Evolutionary conservation across 2,113 vertebrate species (phyloP).

Genomic region (Chloropsis hardwickii): DNA sequence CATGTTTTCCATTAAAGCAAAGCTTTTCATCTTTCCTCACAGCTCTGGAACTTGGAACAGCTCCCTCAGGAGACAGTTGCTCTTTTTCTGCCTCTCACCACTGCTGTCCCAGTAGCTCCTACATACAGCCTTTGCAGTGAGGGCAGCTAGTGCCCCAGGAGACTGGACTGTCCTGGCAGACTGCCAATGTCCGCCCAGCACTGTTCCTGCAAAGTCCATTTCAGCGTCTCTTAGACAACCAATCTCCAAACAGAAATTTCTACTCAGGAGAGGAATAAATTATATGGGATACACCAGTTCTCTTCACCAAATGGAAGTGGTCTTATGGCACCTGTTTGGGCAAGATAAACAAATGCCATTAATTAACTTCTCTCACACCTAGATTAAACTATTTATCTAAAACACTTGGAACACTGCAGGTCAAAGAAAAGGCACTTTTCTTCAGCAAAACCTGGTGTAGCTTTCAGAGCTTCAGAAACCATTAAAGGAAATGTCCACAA

Average conservation of each 20-base stretch:
- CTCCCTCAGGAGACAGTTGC: not conserved
- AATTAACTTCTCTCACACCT: not conserved
- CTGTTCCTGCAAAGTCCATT: not conserved
- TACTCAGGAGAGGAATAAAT: not conserved
- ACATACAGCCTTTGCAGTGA: fast-evolving
- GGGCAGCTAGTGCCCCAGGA: not conserved
- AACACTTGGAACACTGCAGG: not conserved
- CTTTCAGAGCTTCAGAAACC: not conserved
- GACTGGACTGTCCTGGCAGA: not conserved
- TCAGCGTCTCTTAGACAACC: not conserved
- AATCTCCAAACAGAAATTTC: not conserved
- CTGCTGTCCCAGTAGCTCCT: not conserved
- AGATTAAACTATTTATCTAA: not conserved
- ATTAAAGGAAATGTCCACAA: fast-evolving
- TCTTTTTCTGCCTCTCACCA: not conserved
- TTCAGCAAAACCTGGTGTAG: not conserved
- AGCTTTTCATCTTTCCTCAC: not conserved
- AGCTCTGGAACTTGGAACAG: not conserved
- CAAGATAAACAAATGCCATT: not conserved
- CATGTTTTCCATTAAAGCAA: not conserved
- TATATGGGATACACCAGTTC: not conserved
- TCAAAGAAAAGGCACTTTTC: not conserved
- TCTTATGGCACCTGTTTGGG: not conserved
- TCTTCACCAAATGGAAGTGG: not conserved
- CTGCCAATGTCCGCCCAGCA: not conserved